Evolutionary conservation across 2,113 vertebrate genomes (phyloP).

Genomic region (Maccullochella peelii): DNA sequence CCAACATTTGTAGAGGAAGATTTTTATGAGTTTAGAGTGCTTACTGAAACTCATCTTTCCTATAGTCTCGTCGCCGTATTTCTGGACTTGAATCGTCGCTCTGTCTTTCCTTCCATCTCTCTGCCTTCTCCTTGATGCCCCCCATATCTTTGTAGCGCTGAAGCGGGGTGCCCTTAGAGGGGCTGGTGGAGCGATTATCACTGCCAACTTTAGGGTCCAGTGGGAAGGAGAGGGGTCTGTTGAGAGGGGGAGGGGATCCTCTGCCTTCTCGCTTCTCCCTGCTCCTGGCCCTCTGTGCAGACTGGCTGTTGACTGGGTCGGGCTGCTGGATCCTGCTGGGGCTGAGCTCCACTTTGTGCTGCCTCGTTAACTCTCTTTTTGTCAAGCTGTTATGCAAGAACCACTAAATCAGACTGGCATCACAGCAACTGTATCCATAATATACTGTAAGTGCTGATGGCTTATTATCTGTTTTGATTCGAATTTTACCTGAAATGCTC

Average conservation of each 20-base stretch:
- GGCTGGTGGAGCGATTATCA: conserved; percentile 66
- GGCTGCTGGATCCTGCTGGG: conserved; percentile 80
- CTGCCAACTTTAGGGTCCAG: conserved; percentile 15
- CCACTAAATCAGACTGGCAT: neutral
- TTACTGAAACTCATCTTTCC: conserved; percentile 62
- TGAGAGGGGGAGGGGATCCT: conserved; percentile 34
- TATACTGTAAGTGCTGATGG: neutral
- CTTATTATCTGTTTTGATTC: neutral
- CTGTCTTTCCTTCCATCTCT: conserved; percentile 88
- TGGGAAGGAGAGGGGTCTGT: conserved; percentile 61
- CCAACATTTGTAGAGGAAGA: neutral
- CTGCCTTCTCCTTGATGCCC: conserved; percentile 85
- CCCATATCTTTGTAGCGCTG: conserved; percentile 85
- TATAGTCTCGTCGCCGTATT: neutral
- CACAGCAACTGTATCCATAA: neutral
- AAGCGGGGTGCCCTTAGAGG: conserved; percentile 71
- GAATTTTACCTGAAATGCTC: neutral
- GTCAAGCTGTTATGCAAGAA: conserved; percentile 35
- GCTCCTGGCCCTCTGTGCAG: conserved; percentile 26
- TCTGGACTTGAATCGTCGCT: conserved; percentile 69
- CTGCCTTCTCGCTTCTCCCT: conserved; percentile 58
- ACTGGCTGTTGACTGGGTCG: conserved; percentile 30
- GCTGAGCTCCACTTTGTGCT: conserved; percentile 86
- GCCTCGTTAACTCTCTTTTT: conserved; percentile 84
- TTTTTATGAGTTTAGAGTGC: neutral